phyloP scores from a whole-genome alignment of 2,113 vertebrate genomes.

The Psittacula cyanocephala region DNA sequence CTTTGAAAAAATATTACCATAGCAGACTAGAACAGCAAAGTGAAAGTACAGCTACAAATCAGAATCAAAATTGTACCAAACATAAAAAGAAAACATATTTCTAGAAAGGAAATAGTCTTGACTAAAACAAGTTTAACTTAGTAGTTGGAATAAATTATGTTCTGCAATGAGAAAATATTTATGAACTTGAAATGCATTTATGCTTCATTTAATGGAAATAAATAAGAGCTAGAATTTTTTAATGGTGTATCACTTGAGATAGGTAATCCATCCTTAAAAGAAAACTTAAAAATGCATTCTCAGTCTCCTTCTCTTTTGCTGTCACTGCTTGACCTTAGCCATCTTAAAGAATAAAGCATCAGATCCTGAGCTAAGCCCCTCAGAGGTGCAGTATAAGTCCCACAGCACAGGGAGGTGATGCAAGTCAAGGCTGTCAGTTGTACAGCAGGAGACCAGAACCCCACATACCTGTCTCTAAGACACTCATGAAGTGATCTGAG shows the following conservation, averaged over 20 bases:
- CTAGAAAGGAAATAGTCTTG: not conserved
- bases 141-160: not conserved
- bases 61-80: not conserved
- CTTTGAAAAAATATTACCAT: not conserved
- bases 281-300: not conserved
- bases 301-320: not conserved
- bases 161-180: not conserved
- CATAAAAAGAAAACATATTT: not conserved
- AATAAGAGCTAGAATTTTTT: not conserved
- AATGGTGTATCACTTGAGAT: not conserved
- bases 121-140: not conserved
- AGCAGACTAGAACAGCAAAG: not conserved
- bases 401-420: accelerated
- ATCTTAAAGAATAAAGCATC: not conserved
- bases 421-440: not conserved
- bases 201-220: not conserved
- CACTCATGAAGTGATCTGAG: not conserved
- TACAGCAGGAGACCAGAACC: not conserved
- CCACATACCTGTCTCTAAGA: not conserved
- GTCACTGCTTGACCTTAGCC: accelerated
- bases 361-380: not conserved
- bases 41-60: not conserved
- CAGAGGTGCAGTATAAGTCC: not conserved
- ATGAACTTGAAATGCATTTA: not conserved
- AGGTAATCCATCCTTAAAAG: not conserved